Evolutionary conservation across 2,888 invertebrate genomes (phyloP).

Genomic region (Orthosia cruda): DNA sequence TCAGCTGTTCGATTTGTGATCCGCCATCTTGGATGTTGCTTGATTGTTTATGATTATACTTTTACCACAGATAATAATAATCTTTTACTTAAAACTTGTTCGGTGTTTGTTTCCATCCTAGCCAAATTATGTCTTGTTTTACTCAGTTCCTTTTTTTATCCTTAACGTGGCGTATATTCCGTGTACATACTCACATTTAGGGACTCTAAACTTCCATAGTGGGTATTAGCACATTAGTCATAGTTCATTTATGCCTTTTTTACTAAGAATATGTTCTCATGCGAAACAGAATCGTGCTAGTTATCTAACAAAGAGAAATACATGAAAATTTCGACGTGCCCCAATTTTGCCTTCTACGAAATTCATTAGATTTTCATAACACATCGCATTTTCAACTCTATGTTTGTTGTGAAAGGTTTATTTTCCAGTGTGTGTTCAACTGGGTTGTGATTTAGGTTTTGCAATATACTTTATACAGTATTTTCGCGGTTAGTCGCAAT

Average conservation of each 20-base stretch:
- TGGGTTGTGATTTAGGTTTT: conserved; percentile 40
- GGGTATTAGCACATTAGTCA: too few species aligned
- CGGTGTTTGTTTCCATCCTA: too few species aligned
- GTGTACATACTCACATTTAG: too few species aligned
- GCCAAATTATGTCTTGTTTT: too few species aligned
- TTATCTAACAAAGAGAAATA: conserved; percentile 44
- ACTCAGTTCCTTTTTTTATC: too few species aligned
- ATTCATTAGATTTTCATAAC: conserved; percentile 28
- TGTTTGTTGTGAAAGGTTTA: not conserved
- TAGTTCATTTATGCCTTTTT: too few species aligned
- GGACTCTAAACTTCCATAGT: too few species aligned
- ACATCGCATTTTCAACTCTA: conserved; percentile 26
- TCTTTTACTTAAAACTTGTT: too few species aligned
- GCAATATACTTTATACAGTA: conserved; percentile 42
- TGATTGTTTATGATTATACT: not conserved
- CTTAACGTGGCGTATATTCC: too few species aligned
- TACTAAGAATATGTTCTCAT: not conserved
- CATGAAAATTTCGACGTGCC: conserved; percentile 33
- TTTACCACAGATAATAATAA: conserved; percentile 2
- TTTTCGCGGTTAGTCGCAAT: conserved; percentile 65
- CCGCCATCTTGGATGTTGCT: conserved; percentile 19
- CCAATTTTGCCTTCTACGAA: conserved; percentile 44
- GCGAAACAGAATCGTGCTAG: conserved; percentile 12
- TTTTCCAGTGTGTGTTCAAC: conserved; percentile 20
- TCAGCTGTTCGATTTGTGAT: conserved; percentile 35